Evolutionary conservation across 2,797 vertebrate species (phyloP).

Genomic region (Caiman crocodilus): DNA sequence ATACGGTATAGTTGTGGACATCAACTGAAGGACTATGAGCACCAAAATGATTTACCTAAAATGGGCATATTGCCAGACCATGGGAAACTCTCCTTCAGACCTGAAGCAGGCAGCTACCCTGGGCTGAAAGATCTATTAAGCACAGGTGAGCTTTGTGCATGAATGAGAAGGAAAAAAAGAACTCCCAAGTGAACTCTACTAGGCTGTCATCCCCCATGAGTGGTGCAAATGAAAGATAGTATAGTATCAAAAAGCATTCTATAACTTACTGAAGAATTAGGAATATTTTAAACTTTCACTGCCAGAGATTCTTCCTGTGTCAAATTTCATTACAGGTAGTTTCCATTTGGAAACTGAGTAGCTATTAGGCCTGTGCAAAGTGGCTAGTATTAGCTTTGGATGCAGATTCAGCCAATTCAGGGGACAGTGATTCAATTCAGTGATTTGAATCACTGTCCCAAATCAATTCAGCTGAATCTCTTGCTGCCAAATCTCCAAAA

Average conservation of each 20-base stretch:
- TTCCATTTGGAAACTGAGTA: conserved; percentile 52
- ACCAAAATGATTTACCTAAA: background rate
- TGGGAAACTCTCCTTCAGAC: background rate
- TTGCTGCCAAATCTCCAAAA: no score
- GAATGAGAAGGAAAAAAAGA: background rate
- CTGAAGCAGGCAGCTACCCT: background rate
- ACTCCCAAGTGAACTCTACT: background rate
- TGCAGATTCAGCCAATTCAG: no score
- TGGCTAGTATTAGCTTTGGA: no score
- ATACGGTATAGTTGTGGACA: background rate
- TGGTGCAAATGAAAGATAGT: background rate
- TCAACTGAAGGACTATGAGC: background rate
- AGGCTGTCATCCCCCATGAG: background rate
- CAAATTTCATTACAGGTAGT: conserved; percentile 62
- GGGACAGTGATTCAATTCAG: no score
- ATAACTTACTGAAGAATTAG: conserved; percentile 31
- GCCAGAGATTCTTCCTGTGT: conserved; percentile 53
- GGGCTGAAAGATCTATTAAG: conserved; percentile 3
- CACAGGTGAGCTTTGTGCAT: background rate
- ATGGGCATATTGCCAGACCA: background rate
- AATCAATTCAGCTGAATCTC: no score
- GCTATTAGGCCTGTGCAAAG: no score
- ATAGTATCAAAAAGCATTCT: conserved; percentile 30
- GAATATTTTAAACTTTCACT: conserved; percentile 45
- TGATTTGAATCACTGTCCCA: no score